A percentile compares a stretch with the other conserved stretches of the same genome.
These are phyloP conservation scores for Lagorchestes hirsutus DNA, from an alignment of 2,797 vertebrate species.

Conservation along the genomic window DNA sequence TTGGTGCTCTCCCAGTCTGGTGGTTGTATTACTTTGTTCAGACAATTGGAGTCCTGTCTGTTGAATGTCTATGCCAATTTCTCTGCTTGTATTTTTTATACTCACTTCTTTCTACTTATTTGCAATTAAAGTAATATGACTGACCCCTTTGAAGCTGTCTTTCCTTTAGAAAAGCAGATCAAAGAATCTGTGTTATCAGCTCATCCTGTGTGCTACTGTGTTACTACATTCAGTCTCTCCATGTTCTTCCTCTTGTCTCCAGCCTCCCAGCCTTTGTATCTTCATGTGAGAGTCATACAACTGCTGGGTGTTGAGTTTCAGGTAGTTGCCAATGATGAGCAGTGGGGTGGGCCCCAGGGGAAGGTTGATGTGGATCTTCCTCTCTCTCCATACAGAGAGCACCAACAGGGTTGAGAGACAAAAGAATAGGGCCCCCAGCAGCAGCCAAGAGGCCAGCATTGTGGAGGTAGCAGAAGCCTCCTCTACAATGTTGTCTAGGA, in stretches of 20 bases:
- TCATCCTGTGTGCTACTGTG: too few relatives aligned
- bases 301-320: slow-evolving; percentile 6
- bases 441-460: neutral
- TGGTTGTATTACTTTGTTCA: too few relatives aligned
- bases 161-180: too few relatives aligned
- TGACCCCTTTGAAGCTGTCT: too few relatives aligned
- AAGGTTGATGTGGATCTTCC: neutral
- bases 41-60: too few relatives aligned
- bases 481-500: too few relatives aligned
- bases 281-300: neutral
- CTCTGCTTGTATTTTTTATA: too few relatives aligned
- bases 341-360: slow-evolving; percentile 43
- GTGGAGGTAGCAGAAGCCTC: neutral
- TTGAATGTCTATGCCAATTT: too few relatives aligned
- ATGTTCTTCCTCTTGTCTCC: neutral
- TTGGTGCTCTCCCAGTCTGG: too few relatives aligned
- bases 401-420: neutral
- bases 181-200: too few relatives aligned
- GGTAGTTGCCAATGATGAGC: slow-evolving; percentile 1
- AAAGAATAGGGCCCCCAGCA: neutral
- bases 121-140: too few relatives aligned
- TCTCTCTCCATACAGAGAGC: neutral
- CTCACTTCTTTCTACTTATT: too few relatives aligned
- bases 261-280: neutral
- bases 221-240: neutral